phyloP scores from a whole-genome alignment of 2,888 invertebrate genomes.

The Himalopsyche kuldschensis region DNA sequence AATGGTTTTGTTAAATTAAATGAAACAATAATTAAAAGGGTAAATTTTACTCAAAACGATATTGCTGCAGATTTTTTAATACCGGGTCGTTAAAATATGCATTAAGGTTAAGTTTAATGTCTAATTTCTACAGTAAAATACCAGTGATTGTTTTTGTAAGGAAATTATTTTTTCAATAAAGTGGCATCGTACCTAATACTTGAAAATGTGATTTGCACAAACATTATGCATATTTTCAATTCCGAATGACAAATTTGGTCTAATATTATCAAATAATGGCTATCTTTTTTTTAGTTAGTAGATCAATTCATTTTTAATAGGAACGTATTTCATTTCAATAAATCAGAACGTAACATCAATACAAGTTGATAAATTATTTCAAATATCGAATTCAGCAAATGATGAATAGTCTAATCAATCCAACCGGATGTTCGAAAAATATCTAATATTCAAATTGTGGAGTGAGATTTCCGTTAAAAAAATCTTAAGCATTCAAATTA shows the following conservation, averaged over 20 bases:
- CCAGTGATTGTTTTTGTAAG: background rate
- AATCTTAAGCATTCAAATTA: slow-evolving; percentile 24
- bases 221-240: too few species aligned
- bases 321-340: background rate
- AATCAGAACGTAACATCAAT: background rate
- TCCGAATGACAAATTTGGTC: too few species aligned
- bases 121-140: background rate
- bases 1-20: too few species aligned
- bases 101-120: background rate
- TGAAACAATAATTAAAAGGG: background rate
- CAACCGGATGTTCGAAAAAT: slow-evolving; percentile 16
- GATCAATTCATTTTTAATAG: background rate
- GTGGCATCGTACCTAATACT: too few species aligned
- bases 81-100: background rate
- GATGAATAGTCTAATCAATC: slow-evolving; percentile 33
- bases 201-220: too few species aligned
- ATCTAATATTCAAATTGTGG: slow-evolving; percentile 15
- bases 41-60: background rate
- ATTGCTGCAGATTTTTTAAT: background rate
- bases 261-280: too few species aligned
- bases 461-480: slow-evolving; percentile 7
- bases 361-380: background rate
- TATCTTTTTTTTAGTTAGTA: too few species aligned
- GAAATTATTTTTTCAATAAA: too few species aligned
- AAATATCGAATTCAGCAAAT: background rate